phyloP scores from a whole-genome alignment of 2,113 vertebrate genomes.

The Recurvirostra avosetta region DNA sequence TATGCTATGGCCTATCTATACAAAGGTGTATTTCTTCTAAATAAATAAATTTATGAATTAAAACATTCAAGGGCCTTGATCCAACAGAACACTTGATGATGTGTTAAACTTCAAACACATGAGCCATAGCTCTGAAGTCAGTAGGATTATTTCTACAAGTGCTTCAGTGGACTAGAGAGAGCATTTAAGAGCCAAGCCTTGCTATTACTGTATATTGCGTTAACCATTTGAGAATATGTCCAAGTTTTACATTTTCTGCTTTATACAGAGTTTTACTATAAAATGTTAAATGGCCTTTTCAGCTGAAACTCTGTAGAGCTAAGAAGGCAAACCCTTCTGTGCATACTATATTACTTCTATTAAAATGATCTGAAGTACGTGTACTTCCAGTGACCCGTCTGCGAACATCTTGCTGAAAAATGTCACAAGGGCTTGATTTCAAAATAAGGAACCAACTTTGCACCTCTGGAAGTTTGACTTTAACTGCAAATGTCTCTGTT shows the following conservation, averaged over 20 bases:
- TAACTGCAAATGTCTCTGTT: conserved; percentile 30
- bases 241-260: background rate
- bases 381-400: conserved; percentile 43
- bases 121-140: background rate
- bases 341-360: background rate
- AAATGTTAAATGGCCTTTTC: conserved; percentile 13
- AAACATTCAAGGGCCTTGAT: background rate
- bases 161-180: background rate
- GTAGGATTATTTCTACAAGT: background rate
- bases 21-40: background rate
- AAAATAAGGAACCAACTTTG: conserved; percentile 3
- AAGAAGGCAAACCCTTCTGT: background rate
- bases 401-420: conserved; percentile 1
- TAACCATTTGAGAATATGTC: background rate
- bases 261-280: background rate
- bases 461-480: conserved; percentile 27
- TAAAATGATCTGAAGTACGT: conserved; percentile 36
- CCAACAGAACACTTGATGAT: background rate
- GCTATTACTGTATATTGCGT: background rate
- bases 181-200: background rate
- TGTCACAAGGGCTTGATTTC: conserved; percentile 41
- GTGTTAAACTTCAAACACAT: background rate
- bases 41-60: background rate
- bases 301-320: background rate
- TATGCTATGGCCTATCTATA: background rate